A percentile compares a stretch with the other conserved stretches of the same genome.
Conservation (phyloP, 2,888 invertebrate species). For the Papilio demoleus region DNA sequence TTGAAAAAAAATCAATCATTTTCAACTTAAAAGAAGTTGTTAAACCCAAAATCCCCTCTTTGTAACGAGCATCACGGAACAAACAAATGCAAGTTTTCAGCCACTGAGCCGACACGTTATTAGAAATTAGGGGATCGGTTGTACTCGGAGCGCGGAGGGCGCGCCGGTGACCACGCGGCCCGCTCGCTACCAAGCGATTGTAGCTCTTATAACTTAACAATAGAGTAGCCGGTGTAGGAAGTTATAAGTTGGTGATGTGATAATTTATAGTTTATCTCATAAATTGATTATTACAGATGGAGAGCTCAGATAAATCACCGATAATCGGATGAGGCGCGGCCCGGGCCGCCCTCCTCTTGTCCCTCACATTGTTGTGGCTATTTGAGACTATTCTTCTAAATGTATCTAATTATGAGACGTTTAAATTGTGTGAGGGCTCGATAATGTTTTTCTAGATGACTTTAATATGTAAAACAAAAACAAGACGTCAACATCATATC, state of each 20-base stretch:
- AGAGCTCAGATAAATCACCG: slow-evolving; percentile 70
- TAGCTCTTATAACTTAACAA: not conserved
- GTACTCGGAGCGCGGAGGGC: slow-evolving; percentile 36
- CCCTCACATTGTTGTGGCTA: slow-evolving; percentile 21
- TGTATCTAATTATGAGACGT: slow-evolving; percentile 6
- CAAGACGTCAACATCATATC: not conserved
- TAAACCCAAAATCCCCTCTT: slow-evolving; percentile 19
- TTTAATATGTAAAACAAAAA: not conserved
- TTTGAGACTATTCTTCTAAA: slow-evolving; percentile 27
- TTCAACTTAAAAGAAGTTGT: slow-evolving; percentile 13
- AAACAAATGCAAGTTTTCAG: slow-evolving; percentile 50
- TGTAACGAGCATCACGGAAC: slow-evolving; percentile 33
- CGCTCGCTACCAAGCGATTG: not conserved
- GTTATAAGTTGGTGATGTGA: slow-evolving; percentile 45
- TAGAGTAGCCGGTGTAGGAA: not conserved
- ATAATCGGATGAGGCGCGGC: slow-evolving; percentile 61
- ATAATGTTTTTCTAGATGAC: not conserved
- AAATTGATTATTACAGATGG: slow-evolving; percentile 73
- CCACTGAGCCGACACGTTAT: slow-evolving; percentile 64
- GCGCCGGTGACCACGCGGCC: slow-evolving; percentile 27
- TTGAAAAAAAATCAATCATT: slow-evolving; percentile 13
- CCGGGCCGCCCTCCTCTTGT: slow-evolving; percentile 7
- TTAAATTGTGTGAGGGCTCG: slow-evolving; percentile 13
- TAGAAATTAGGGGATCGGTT: slow-evolving; percentile 58
- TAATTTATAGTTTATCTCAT: slow-evolving; percentile 79